Evolutionary conservation across 2,797 vertebrate genomes (phyloP).

Genomic region (Falco columbarius): DNA sequence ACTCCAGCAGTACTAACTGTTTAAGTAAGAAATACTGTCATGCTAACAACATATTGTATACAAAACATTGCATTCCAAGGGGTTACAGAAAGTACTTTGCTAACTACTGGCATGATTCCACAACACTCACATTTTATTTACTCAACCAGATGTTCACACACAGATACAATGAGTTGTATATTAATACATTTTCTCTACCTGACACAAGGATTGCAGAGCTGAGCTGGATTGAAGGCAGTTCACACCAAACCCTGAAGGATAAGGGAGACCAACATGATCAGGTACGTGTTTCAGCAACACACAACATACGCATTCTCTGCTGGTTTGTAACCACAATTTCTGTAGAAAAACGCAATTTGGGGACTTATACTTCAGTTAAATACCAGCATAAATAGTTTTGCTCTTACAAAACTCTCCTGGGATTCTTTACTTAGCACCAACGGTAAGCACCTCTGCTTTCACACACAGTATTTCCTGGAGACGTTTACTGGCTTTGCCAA

Average conservation of each 20-base stretch:
- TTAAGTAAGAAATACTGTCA: neutral
- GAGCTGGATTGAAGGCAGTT: rapidly evolving
- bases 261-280: too few species aligned
- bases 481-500: neutral
- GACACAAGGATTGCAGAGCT: neutral
- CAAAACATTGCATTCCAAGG: neutral
- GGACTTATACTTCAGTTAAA: neutral
- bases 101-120: neutral
- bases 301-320: neutral
- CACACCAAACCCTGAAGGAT: neutral
- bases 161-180: neutral
- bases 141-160: neutral
- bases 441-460: neutral
- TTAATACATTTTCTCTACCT: neutral
- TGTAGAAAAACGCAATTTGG: neutral
- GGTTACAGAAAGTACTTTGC: neutral
- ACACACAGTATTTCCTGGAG: neutral
- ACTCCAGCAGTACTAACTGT: neutral
- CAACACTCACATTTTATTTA: neutral
- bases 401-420: neutral
- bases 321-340: neutral
- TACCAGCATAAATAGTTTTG: neutral
- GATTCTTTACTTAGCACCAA: too few species aligned
- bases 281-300: neutral
- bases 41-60: too few species aligned